phyloP scores from a whole-genome alignment of 2,113 vertebrate species.

The Tragelaphus strepsiceros region DNA sequence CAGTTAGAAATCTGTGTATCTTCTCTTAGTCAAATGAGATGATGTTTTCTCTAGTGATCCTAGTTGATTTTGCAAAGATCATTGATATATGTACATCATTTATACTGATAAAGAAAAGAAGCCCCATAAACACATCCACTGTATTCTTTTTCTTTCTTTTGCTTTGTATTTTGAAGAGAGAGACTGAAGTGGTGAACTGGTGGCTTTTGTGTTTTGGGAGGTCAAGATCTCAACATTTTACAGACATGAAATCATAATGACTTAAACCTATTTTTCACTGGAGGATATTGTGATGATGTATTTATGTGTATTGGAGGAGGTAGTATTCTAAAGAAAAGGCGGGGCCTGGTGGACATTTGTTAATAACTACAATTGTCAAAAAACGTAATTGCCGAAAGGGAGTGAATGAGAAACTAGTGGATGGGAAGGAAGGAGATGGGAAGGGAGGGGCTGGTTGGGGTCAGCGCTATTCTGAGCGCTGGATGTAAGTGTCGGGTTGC shows the following conservation, averaged over 20 bases:
- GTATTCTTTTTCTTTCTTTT: neutral
- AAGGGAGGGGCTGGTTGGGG: neutral
- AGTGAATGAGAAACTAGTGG: slow-evolving; percentile 33
- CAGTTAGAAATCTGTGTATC: neutral
- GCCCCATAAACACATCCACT: neutral
- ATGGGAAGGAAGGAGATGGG: slow-evolving; percentile 12
- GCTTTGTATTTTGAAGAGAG: neutral
- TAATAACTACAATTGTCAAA: slow-evolving; percentile 12
- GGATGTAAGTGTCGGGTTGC: slow-evolving; percentile 56
- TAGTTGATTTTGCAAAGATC: neutral
- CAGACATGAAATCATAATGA: slow-evolving; percentile 44
- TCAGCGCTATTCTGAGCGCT: slow-evolving; percentile 56
- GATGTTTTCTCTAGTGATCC: neutral
- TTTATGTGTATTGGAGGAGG: neutral
- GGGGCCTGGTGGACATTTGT: neutral
- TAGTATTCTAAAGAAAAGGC: neutral
- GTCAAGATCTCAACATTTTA: slow-evolving; percentile 33
- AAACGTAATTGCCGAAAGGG: neutral
- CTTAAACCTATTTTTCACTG: slow-evolving; percentile 19
- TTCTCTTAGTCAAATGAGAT: neutral
- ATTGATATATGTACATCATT: neutral
- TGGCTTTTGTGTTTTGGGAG: neutral
- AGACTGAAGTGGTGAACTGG: neutral
- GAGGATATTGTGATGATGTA: neutral
- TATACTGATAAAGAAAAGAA: neutral